phyloP scores from a whole-genome alignment of 2,888 invertebrate species.

The Uropetala carovei region DNA sequence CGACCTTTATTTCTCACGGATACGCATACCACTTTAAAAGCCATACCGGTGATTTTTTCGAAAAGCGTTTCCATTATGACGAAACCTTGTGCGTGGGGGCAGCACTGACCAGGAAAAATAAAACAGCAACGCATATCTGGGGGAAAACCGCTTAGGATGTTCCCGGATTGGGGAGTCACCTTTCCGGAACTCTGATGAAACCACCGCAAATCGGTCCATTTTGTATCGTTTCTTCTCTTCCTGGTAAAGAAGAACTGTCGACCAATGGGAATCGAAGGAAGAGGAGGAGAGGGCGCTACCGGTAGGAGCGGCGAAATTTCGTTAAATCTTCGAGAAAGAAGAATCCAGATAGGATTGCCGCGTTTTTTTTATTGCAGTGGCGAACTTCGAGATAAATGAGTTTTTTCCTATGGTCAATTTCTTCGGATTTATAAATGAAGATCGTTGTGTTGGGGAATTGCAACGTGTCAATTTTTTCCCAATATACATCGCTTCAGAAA shows the following conservation, averaged over 20 bases:
- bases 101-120: too few species aligned
- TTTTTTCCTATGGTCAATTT: not conserved
- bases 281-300: not conserved
- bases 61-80: not conserved
- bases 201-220: not conserved
- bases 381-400: not conserved
- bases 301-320: not conserved
- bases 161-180: not conserved
- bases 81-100: not conserved
- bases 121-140: too few species aligned
- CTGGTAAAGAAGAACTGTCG: not conserved
- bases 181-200: not conserved
- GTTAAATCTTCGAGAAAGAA: not conserved
- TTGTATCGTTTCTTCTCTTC: not conserved
- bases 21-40: not conserved
- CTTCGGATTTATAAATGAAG: not conserved
- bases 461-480: too few species aligned
- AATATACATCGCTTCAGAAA: too few species aligned
- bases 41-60: slow-evolving; percentile 1
- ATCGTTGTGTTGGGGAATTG: too few species aligned
- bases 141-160: not conserved
- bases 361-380: not conserved
- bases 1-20: not conserved
- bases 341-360: not conserved
- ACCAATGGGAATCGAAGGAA: not conserved